Conservation (phyloP, 2,113 vertebrate genomes). For the Cebidichthys violaceus region DNA sequence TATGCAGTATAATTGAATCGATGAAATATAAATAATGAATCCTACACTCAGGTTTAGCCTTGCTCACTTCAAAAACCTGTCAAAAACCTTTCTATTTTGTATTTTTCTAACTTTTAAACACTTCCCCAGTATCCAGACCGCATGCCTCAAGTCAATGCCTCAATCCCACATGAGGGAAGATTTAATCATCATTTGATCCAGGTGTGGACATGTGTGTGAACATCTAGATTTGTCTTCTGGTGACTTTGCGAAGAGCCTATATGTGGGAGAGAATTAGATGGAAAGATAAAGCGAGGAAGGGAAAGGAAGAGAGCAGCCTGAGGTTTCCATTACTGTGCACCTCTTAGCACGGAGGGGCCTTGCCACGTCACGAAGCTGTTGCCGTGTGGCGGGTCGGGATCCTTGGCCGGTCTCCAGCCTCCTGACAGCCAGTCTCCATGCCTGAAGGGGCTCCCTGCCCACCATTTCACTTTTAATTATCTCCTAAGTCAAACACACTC, state of each 20-base stretch:
- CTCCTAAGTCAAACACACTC: conserved; percentile 45
- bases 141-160: neutral
- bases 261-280: neutral
- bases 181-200: conserved; percentile 20
- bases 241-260: neutral
- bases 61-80: neutral
- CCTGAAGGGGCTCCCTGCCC: conserved; percentile 51
- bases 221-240: conserved; percentile 17
- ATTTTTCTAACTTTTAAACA: neutral
- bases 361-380: conserved; percentile 65
- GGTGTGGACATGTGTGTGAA: conserved; percentile 10
- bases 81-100: neutral
- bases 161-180: neutral
- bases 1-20: neutral
- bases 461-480: conserved; percentile 76
- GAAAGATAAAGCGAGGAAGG: neutral
- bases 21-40: neutral
- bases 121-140: neutral
- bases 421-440: conserved; percentile 54
- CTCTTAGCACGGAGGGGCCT: conserved; percentile 32
- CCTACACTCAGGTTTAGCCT: neutral
- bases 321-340: conserved; percentile 62
- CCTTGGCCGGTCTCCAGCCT: conserved; percentile 68
- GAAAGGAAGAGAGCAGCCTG: conserved; percentile 23
- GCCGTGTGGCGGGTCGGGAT: conserved; percentile 56